These are phyloP conservation scores for Sebastes oblongus DNA, from an alignment of 2,797 vertebrate species.

Conservation along the genomic window DNA sequence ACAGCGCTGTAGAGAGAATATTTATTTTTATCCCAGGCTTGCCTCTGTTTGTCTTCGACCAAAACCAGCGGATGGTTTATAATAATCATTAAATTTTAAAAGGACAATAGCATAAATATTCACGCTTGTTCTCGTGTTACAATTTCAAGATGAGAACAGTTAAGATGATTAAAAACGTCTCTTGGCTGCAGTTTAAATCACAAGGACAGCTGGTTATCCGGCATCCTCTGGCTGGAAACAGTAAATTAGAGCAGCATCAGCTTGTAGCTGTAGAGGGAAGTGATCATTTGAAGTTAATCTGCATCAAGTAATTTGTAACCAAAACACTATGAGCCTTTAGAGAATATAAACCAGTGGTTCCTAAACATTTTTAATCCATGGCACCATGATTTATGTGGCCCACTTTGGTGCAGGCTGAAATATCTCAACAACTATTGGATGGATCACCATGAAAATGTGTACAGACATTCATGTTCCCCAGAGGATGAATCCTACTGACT, in stretches of 20 bases:
- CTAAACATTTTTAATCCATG: not conserved
- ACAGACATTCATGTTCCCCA: not conserved
- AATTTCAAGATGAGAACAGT: not conserved
- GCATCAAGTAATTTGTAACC: not conserved
- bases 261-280: not conserved
- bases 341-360: not conserved
- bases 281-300: not conserved
- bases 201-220: not conserved
- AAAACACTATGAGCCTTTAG: not conserved
- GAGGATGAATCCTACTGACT: not conserved
- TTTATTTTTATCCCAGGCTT: not conserved
- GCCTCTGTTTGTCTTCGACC: not conserved
- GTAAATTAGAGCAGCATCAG: not conserved
- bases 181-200: constrained; percentile 12
- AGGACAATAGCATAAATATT: constrained; percentile 25
- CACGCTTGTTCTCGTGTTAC: not conserved
- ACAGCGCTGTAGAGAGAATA: not conserved
- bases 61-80: not conserved
- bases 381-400: not conserved
- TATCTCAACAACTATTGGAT: not conserved
- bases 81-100: not conserved
- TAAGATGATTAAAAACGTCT: constrained; percentile 21
- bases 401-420: not conserved
- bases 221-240: constrained; percentile 11
- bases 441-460: rapidly evolving